Evolutionary conservation across 2,113 vertebrate species (phyloP).

Genomic region (Upupa epops): DNA sequence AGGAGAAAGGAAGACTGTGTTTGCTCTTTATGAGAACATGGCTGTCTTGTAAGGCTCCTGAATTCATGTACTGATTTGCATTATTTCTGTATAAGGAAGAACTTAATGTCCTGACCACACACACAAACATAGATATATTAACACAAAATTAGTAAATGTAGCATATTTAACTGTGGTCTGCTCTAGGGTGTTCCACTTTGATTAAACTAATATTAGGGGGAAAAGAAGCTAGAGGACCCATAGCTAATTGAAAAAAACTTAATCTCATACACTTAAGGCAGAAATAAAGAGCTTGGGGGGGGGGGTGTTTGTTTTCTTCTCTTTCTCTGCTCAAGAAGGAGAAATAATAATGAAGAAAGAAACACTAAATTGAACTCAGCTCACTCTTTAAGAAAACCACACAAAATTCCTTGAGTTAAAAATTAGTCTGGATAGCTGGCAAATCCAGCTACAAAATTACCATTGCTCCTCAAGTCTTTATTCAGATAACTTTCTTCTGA

Average conservation of each 20-base stretch:
- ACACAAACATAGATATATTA: not conserved
- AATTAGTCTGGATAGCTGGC: not conserved
- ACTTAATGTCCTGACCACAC: not conserved
- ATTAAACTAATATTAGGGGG: not conserved
- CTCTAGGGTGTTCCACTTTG: not conserved
- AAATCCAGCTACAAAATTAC: constrained; percentile 9
- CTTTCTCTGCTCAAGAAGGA: constrained; percentile 19
- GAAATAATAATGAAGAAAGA: constrained; percentile 16
- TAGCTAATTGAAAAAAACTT: not conserved
- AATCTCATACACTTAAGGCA: not conserved
- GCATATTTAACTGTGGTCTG: not conserved
- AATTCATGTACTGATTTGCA: not conserved
- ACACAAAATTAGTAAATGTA: not conserved
- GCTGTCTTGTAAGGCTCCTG: not conserved
- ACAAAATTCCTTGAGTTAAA: constrained; percentile 16
- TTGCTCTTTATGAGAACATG: not conserved
- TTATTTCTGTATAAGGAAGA: not conserved
- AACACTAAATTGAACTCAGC: not conserved
- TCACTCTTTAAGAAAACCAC: not conserved
- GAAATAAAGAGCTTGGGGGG: not conserved
- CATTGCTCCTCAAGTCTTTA: not conserved
- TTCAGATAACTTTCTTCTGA: not conserved
- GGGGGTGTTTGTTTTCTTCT: not conserved
- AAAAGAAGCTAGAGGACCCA: not conserved
- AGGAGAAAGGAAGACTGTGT: not conserved